phyloP scores from a whole-genome alignment of 2,888 invertebrate genomes.

The Agrilus biguttatus region DNA sequence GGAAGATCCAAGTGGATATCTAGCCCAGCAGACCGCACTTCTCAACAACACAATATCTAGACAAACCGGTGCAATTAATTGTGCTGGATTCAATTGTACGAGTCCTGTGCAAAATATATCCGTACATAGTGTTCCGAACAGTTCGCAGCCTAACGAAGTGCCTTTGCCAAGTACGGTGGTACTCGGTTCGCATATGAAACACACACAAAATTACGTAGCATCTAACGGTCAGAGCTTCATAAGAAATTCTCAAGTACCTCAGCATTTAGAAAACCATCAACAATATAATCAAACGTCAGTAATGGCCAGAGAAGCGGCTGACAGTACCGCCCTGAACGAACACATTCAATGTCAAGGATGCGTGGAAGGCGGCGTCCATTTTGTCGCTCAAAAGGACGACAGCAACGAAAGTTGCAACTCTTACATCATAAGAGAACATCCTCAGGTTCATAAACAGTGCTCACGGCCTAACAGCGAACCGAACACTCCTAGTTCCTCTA shows the following conservation, averaged over 20 bases:
- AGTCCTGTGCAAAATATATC: conserved; percentile 19
- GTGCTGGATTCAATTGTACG: conserved; percentile 23
- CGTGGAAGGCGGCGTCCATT: conserved; percentile 32
- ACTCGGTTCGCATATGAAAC: conserved; percentile 19
- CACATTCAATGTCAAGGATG: conserved; percentile 41
- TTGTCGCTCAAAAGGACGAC: conserved; percentile 15
- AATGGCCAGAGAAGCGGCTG: conserved; percentile 17
- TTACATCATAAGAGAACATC: conserved; percentile 29
- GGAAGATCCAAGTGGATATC: conserved; percentile 82
- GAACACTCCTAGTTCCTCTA: conserved; percentile 40
- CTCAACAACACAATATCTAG: conserved; percentile 69
- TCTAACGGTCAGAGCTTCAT: conserved; percentile 19
- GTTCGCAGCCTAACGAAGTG: conserved; percentile 25
- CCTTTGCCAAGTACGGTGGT: conserved; percentile 29
- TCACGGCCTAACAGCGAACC: conserved; percentile 37
- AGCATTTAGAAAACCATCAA: conserved; percentile 8
- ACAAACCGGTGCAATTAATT: conserved; percentile 34
- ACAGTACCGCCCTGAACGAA: conserved; percentile 20
- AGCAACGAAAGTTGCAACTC: conserved; percentile 29
- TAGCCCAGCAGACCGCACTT: conserved; percentile 80
- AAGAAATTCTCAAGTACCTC: conserved; percentile 14
- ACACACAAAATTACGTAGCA: conserved; percentile 14
- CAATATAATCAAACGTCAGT: conserved; percentile 14
- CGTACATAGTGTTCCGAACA: conserved; percentile 17
- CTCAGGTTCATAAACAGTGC: conserved; percentile 5